Percentiles rank a stretch among this genome's conserved stretches.
phyloP scores from a whole-genome alignment of 2,888 invertebrate species.

The Taphrorychus bicolor region DNA sequence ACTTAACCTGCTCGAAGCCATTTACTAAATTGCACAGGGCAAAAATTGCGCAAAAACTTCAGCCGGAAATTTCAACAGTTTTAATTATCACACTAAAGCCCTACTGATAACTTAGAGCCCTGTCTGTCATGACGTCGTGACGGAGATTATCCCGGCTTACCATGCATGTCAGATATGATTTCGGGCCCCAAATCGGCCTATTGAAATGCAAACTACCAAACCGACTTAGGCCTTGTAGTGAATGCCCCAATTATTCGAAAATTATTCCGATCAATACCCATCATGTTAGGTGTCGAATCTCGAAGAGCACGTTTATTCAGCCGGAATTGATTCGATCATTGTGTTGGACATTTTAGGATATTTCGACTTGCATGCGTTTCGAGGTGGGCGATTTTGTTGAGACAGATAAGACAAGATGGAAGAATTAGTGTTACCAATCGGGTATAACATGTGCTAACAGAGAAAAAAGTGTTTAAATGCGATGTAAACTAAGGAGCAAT shows the following conservation, averaged over 20 bases:
- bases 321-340: conserved; percentile 8
- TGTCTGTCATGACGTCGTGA: background rate
- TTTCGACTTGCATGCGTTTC: too few species aligned
- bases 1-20: background rate
- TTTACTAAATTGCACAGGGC: background rate
- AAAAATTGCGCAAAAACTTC: too few species aligned
- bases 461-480: too few species aligned
- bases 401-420: too few species aligned
- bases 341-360: too few species aligned
- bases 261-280: conserved; percentile 15
- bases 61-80: background rate
- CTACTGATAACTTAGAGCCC: background rate
- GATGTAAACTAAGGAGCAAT: too few species aligned
- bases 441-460: too few species aligned
- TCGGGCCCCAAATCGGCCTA: conserved; percentile 1
- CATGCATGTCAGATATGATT: conserved; percentile 13
- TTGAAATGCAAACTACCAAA: conserved; percentile 13
- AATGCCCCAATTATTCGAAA: conserved; percentile 12
- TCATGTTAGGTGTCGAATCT: conserved; percentile 15
- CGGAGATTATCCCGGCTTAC: background rate
- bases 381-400: too few species aligned
- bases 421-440: too few species aligned
- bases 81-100: background rate
- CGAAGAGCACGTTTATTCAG: conserved; percentile 14
- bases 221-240: conserved; percentile 13